A percentile compares a stretch with the other conserved stretches of the same genome.
Evolutionary conservation across 2,113 vertebrate genomes (phyloP).

Genomic region (Garra rufa): DNA sequence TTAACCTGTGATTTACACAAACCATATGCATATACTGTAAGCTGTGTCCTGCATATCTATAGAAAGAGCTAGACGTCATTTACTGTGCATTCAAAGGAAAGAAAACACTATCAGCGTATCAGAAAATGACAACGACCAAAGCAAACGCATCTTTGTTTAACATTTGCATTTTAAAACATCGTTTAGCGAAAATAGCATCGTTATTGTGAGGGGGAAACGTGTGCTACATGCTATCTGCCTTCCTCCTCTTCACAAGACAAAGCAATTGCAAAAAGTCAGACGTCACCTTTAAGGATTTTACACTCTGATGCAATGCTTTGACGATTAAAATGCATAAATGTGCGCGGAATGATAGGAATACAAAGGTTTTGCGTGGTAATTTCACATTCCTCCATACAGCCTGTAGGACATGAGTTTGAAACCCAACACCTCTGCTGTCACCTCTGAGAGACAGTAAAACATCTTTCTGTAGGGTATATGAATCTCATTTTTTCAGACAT

Average conservation of each 20-base stretch:
- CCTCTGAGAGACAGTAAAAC: constrained; percentile 16
- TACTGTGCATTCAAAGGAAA: background rate
- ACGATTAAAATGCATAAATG: background rate
- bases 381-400: constrained; percentile 45
- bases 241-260: constrained; percentile 14
- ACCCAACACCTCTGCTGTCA: constrained; percentile 28
- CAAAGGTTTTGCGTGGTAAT: background rate
- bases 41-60: background rate
- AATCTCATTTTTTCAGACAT: background rate
- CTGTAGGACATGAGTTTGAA: constrained; percentile 32
- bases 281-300: constrained; percentile 15
- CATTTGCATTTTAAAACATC: background rate
- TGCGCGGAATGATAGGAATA: background rate
- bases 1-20: background rate
- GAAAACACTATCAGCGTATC: background rate
- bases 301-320: background rate
- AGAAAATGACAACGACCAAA: background rate
- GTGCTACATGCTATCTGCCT: constrained; percentile 24
- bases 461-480: background rate
- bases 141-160: background rate
- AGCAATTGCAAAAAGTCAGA: constrained; percentile 22
- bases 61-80: background rate
- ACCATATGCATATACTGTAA: background rate
- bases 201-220: background rate
- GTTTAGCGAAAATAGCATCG: background rate